phyloP scores from a whole-genome alignment of 2,888 invertebrate species.

The Ramazzottius varieornatus region DNA sequence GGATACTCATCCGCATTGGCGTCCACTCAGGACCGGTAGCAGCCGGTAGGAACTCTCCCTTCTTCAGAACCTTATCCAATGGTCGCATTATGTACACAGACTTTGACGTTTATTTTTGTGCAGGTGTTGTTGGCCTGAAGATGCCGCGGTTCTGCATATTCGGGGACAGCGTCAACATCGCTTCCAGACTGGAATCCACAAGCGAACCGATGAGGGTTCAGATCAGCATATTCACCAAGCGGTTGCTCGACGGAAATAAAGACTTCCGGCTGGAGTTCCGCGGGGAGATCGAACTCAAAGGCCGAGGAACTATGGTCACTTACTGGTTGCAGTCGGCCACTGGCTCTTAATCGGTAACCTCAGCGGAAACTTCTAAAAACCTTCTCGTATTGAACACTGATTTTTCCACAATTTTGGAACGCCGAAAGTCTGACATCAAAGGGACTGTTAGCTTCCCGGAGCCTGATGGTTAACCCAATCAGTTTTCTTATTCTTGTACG shows the following conservation, averaged over 20 bases:
- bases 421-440: too few relatives aligned
- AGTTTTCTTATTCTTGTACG: too few relatives aligned
- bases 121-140: conserved; percentile 1
- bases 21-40: background rate
- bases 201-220: conserved; percentile 58
- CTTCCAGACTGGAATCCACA: background rate
- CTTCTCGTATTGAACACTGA: too few relatives aligned
- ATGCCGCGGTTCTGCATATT: conserved; percentile 1
- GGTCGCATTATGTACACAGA: background rate
- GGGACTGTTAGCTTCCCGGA: too few relatives aligned
- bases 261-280: background rate
- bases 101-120: background rate
- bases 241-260: conserved; percentile 29
- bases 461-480: too few relatives aligned
- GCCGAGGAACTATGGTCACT: background rate
- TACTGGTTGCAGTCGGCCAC: background rate
- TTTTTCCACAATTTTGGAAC: too few relatives aligned
- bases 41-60: background rate
- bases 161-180: background rate
- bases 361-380: background rate
- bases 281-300: background rate
- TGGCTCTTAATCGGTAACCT: background rate
- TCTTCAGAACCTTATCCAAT: background rate
- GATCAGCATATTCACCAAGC: conserved; percentile 62
- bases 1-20: background rate